These are phyloP conservation scores for Odobenus rosmarus DNA, from an alignment of 2,113 vertebrate species.

Conservation along the genomic window DNA sequence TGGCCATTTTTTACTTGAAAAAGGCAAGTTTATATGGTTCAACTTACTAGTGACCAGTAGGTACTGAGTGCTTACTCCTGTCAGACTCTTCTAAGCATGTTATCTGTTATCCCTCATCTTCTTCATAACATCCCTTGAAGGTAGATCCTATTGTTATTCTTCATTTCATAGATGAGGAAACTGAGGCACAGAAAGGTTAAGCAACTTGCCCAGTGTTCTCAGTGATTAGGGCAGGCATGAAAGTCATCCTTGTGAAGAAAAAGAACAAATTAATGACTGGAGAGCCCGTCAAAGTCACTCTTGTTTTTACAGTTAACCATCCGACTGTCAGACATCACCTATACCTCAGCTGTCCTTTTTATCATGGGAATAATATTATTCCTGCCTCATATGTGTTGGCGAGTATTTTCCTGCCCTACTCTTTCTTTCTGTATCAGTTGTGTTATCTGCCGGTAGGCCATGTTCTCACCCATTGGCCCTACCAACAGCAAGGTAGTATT, in stretches of 20 bases:
- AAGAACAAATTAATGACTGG: not conserved
- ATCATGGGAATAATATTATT: not conserved
- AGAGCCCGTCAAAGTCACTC: not conserved
- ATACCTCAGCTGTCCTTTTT: not conserved
- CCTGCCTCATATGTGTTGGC: not conserved
- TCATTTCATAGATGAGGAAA: constrained; percentile 19
- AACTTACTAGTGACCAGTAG: not conserved
- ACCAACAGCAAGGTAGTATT: not conserved
- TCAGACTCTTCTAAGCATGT: not conserved
- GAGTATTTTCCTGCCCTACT: not conserved
- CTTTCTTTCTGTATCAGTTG: not conserved
- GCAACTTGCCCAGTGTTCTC: not conserved
- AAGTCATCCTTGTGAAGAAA: not conserved
- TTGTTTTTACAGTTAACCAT: not conserved
- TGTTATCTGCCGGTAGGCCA: not conserved
- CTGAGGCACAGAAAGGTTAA: not conserved
- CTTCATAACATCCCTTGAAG: not conserved
- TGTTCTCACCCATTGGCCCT: not conserved
- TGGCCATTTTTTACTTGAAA: not conserved
- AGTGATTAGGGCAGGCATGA: not conserved
- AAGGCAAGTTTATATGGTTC: not conserved
- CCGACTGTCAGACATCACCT: not conserved
- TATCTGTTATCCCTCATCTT: not conserved
- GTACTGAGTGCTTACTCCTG: not conserved
- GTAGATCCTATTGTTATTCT: not conserved